Evolutionary conservation across 2,797 vertebrate species (phyloP), one percentile per base, ranked within the genome.

Genomic region (Lerista edwardsae): DNA sequence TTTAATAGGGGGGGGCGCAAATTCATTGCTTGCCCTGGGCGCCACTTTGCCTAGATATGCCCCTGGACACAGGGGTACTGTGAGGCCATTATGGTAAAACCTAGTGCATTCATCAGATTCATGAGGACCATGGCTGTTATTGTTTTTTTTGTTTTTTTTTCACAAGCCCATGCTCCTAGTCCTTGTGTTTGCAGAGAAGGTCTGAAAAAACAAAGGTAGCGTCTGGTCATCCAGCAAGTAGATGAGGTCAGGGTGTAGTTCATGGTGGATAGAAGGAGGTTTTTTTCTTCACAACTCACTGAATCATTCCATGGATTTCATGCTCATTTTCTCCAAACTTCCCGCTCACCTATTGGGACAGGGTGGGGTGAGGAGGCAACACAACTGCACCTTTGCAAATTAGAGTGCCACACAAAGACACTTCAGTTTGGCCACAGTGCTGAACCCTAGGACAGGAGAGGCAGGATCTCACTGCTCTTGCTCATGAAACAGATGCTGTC

Each of bases 301-400:
- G 34, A 3, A 39, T 23, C 19, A 1, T 3, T 7, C 34, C 21
- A 15, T 3, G 39, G 6, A 29, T 0, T 4, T 25, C 1, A 44
- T 36, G 10, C 19, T 36, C 15, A 11, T 10, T 27, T 44, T 61
- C 76, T 8, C 2, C 4, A 39, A 44, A 8, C 39, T 64, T 9
- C 10, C 25, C 17, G 41, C 12, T 34, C 39, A 25, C 4, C 27
- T 6, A 6, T 55, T 65, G 61, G 17, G 15, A 71, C 25, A 27
- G 14, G 23, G 11, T 3, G 41, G 12, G 17, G n/a, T 27, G 65
- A 21, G 23, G 57, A 17, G 57, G 57, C 2, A 59, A 55, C 51
- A 55, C 7, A 5, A 19, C 8, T 23, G 4, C 57, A 21, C 17
- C 21, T 36, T 59, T 64, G 19, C 14, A 55, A 39, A 41, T 39